Evolutionary conservation across 2,888 invertebrate species (phyloP).

Genomic region (Plagodis pulveraria): DNA sequence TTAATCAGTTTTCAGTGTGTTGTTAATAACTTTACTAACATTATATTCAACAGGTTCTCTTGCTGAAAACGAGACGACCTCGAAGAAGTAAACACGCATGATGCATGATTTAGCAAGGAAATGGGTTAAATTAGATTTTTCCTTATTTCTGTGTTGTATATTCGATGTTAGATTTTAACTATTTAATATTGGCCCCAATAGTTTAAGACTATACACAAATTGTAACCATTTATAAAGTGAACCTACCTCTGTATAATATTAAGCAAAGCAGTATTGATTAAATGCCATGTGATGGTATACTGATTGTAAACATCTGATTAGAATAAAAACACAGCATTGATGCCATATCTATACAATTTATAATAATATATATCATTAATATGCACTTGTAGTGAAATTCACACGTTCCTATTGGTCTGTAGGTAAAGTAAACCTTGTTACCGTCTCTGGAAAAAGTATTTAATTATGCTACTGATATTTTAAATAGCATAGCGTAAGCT

Average conservation of each 20-base stretch:
- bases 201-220: constrained; percentile 31
- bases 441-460: too few relatives aligned
- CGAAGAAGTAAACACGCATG: constrained; percentile 50
- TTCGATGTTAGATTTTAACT: constrained; percentile 51
- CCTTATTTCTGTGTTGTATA: constrained; percentile 39
- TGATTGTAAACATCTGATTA: not conserved
- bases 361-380: too few relatives aligned
- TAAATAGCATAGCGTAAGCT: too few relatives aligned
- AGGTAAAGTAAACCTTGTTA: too few relatives aligned
- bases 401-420: too few relatives aligned
- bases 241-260: constrained; percentile 35
- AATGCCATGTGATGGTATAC: constrained; percentile 27
- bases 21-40: constrained; percentile 50
- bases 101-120: constrained; percentile 38
- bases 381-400: too few relatives aligned
- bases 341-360: too few relatives aligned
- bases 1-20: constrained; percentile 7
- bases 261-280: constrained; percentile 18
- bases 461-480: too few relatives aligned
- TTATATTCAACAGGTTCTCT: constrained; percentile 51
- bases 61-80: constrained; percentile 31
- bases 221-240: constrained; percentile 32
- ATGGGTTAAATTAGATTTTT: constrained; percentile 39
- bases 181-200: constrained; percentile 52
- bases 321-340: not conserved